Evolutionary conservation across 1,140 invertebrate genomes (phyloP).

Genomic region (Heliconius congener): DNA sequence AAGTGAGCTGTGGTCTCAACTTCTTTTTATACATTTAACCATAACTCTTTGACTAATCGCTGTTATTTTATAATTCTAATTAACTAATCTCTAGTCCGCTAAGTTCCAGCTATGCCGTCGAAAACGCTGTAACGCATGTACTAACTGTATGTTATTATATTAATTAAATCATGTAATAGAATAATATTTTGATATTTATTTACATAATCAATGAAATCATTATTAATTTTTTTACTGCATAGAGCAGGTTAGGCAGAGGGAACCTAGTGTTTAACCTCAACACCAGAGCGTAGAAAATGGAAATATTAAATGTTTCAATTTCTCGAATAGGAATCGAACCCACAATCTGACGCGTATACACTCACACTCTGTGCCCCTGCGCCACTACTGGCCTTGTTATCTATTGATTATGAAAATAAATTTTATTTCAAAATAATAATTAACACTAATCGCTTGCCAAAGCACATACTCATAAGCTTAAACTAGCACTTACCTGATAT

Average conservation of each 20-base stretch:
- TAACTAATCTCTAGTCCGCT: constrained; percentile 48
- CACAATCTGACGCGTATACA: too few species aligned
- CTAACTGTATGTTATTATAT: constrained; percentile 60
- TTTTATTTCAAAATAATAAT: constrained; percentile 50
- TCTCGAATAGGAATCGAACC: too few species aligned
- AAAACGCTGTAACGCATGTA: constrained; percentile 60
- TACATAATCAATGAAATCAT: constrained; percentile 31
- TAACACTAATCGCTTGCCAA: constrained; percentile 74
- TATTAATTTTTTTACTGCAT: too few species aligned
- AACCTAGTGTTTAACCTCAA: too few species aligned
- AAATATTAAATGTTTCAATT: too few species aligned
- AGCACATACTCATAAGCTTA: constrained; percentile 66
- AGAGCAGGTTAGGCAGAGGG: not conserved
- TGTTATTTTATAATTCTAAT: constrained; percentile 72
- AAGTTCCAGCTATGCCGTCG: constrained; percentile 61
- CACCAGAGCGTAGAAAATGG: too few species aligned
- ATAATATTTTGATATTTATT: constrained; percentile 47
- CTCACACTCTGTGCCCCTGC: too few species aligned
- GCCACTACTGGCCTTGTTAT: not conserved
- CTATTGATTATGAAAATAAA: constrained; percentile 47
- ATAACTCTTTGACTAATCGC: constrained; percentile 74
- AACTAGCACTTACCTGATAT: constrained; percentile 49
- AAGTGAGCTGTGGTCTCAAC: constrained; percentile 84
- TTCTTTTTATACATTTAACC: constrained; percentile 69
- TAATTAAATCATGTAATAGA: constrained; percentile 36